phyloP scores from a whole-genome alignment of 2,797 vertebrate species.

The Agapornis canus region DNA sequence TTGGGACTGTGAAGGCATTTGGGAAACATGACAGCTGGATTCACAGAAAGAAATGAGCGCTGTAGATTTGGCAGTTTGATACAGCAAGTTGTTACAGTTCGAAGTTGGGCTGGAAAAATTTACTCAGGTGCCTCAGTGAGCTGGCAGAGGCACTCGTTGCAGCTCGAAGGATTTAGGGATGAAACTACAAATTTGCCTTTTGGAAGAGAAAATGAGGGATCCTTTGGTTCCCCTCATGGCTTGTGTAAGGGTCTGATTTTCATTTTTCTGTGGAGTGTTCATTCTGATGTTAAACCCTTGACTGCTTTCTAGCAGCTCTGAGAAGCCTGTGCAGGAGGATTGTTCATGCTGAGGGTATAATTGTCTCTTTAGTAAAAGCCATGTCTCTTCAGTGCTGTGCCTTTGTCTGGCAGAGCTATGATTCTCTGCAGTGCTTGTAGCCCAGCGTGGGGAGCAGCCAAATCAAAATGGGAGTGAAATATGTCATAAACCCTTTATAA shows the following conservation, averaged over 20 bases:
- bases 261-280: not conserved
- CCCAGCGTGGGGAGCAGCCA: not conserved
- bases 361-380: not conserved
- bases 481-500: not conserved
- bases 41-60: slow-evolving; percentile 41
- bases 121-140: slow-evolving; percentile 47
- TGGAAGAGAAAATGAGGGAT: not conserved
- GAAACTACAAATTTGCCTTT: not conserved
- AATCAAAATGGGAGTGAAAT: not conserved
- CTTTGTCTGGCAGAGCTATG: not conserved
- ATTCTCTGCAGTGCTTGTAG: not conserved
- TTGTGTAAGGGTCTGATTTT: not conserved
- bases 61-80: slow-evolving; percentile 57
- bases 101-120: slow-evolving; percentile 62
- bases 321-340: not conserved
- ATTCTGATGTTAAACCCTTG: not conserved
- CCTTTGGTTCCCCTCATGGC: not conserved
- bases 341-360: not conserved
- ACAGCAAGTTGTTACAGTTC: slow-evolving; percentile 21
- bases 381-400: not conserved
- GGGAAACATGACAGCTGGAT: slow-evolving; percentile 62
- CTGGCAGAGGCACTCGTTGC: slow-evolving; percentile 9
- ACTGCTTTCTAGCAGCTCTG: not conserved
- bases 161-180: not conserved
- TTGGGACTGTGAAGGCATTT: slow-evolving; percentile 56